These are phyloP conservation scores for Cyphomyrmex costatus DNA, from an alignment of 1,140 invertebrate species.

Conservation along the genomic window DNA sequence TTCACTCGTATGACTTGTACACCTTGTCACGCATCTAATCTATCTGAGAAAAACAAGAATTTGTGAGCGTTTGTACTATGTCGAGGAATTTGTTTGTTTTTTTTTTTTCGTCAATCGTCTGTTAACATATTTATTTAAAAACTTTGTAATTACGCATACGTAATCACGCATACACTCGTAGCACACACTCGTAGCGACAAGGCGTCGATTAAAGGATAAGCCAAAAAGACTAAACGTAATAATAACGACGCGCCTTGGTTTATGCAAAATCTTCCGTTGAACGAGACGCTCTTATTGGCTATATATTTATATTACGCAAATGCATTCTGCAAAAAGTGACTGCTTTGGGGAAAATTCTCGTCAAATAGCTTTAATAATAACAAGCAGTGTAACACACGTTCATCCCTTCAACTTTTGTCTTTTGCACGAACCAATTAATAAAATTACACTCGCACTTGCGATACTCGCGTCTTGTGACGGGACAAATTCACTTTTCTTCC, in stretches of 20 bases:
- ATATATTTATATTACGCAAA: background rate
- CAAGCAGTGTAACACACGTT: background rate
- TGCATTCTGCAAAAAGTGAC: background rate
- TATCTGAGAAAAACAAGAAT: constrained; percentile 83
- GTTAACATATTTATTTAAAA: constrained; percentile 66
- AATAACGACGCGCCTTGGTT: constrained; percentile 56
- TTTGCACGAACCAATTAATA: constrained; percentile 64
- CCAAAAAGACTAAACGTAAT: constrained; percentile 54
- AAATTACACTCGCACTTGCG: constrained; percentile 37
- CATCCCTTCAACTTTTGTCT: constrained; percentile 17
- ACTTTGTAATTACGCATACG: constrained; percentile 64
- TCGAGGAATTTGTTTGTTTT: constrained; percentile 85
- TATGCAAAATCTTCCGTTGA: constrained; percentile 64
- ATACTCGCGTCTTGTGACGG: constrained; percentile 14
- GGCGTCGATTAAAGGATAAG: constrained; percentile 51
- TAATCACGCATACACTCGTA: constrained; percentile 56
- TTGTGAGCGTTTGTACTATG: constrained; percentile 86
- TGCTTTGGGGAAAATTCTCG: background rate
- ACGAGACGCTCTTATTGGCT: background rate
- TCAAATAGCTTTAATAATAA: background rate
- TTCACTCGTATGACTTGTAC: constrained; percentile 51
- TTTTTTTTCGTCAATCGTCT: constrained; percentile 74
- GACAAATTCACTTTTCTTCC: constrained; percentile 23
- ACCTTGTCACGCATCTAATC: constrained; percentile 72
- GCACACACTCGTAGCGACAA: constrained; percentile 58